Percentiles rank a stretch among this genome's conserved stretches.
phyloP scores from a whole-genome alignment of 2,888 invertebrate species.

The Microdon myrmicae region DNA sequence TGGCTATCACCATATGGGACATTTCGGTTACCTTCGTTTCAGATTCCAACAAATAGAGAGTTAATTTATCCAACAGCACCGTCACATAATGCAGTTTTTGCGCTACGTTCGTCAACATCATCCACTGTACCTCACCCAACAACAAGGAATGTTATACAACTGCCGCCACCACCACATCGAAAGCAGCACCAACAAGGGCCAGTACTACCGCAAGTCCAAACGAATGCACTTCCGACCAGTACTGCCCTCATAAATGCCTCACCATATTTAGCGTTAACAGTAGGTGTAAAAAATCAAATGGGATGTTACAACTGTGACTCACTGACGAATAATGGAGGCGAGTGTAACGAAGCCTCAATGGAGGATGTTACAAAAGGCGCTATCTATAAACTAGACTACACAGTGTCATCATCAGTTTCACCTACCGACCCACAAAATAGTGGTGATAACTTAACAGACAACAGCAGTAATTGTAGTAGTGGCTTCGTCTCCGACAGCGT shows the following conservation, averaged over 20 bases:
- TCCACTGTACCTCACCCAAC: conserved; percentile 57
- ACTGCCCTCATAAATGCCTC: conserved; percentile 55
- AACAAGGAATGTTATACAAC: conserved; percentile 54
- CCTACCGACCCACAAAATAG: conserved; percentile 26
- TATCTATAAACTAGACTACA: conserved; percentile 76
- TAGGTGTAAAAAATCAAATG: conserved; percentile 57
- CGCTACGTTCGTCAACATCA: conserved; percentile 56
- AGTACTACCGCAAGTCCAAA: conserved; percentile 63
- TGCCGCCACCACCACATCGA: conserved; percentile 56
- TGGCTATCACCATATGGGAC: conserved; percentile 56
- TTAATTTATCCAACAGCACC: conserved; percentile 68
- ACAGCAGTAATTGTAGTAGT: conserved; percentile 26
- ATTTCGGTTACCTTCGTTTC: conserved; percentile 65
- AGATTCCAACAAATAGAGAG: conserved; percentile 69
- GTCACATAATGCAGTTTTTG: conserved; percentile 55
- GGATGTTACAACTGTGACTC: conserved; percentile 95
- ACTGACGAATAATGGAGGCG: conserved; percentile 82
- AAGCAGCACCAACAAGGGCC: conserved; percentile 54
- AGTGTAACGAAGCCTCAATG: conserved; percentile 91
- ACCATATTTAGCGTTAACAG: conserved; percentile 59
- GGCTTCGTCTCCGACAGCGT: conserved; percentile 53
- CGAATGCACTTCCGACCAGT: conserved; percentile 64
- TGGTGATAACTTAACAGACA: conserved; percentile 21
- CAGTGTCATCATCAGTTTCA: conserved; percentile 54
- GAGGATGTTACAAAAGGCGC: conserved; percentile 87